Evolutionary conservation across 2,113 vertebrate genomes (phyloP).

Genomic region (Ivindomyrus marchei): DNA sequence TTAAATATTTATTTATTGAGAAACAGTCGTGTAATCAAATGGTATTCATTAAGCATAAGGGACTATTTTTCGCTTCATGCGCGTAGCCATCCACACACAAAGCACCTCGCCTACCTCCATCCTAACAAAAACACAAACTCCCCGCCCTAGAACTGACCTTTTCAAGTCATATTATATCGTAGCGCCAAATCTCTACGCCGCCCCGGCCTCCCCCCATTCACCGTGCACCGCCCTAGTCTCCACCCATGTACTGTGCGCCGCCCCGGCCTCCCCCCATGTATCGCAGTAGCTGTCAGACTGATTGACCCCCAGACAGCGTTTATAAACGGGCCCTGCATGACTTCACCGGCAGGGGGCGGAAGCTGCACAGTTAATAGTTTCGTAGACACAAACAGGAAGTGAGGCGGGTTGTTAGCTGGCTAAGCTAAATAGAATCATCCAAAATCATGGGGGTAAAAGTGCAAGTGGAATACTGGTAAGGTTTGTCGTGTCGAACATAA

Average conservation of each 20-base stretch:
- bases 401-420: not conserved
- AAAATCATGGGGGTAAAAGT: slow-evolving; percentile 46
- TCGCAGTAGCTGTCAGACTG: not conserved
- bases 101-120: not conserved
- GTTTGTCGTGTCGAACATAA: not conserved
- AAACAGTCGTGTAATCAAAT: not conserved
- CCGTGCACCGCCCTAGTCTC: not conserved
- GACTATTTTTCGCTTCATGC: not conserved
- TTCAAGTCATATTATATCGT: not conserved
- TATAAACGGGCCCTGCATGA: not conserved
- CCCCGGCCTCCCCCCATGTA: not conserved
- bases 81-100: not conserved
- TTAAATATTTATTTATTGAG: not conserved
- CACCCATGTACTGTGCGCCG: not conserved
- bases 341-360: not conserved
- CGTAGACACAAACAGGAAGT: not conserved
- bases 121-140: not conserved
- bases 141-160: not conserved
- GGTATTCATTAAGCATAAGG: not conserved
- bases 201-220: not conserved
- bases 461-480: slow-evolving; percentile 63
- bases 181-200: not conserved
- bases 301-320: not conserved
- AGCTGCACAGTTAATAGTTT: not conserved
- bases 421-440: not conserved